Base-by-base conservation (phyloP, 2,888 invertebrate genomes). In the Hybos culiciformis region DNA sequence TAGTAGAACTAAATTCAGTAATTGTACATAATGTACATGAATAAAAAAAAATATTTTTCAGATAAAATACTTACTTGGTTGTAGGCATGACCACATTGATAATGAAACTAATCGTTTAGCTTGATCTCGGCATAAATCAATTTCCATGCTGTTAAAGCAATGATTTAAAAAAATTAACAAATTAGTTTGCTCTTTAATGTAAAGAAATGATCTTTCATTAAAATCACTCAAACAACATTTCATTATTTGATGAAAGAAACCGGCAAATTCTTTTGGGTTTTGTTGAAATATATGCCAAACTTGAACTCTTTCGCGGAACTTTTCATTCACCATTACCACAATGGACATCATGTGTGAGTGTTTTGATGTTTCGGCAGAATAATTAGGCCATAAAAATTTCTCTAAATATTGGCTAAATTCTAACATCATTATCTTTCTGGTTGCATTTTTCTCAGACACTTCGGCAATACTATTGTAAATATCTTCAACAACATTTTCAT, bases 391-490 rank as follows among this genome's bases (percentile, higher is more conserved):
- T 41, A 98, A 64, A 64, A 87, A 97, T 58, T 87, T 90, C 66
- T 98, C 98, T 53, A 98, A 65, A 64, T 96, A 98, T 59, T 96
- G 97, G 48, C 93, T 94, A 64, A 94, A 93, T 66, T 97, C 96
- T 44, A 97, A 69, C 75, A 94, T 83, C 83, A 94, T 92, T 48
- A 92, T 85, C 42, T 93, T 77, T n/a, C 88, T 74, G 4, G 84
- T 80, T 11, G 85, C 78, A 64, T 83, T 83, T 57, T 80, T 83
- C 42, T 82, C 82, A 45, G 79, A 73, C 55, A 96, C 85, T 69
- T 96, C 94, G 58, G 82, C n/a, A n/a, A n/a, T n/a, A n/a, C n/a
- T 78, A 42, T 74, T 69, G 59, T 94, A 96, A 53, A 96, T 83
- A 54, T 90, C 82, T 58, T 92, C 90, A 51, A 94, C 79, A 53